Evolutionary conservation across 2,888 invertebrate species (phyloP).

Genomic region (Camponotus fellah): DNA sequence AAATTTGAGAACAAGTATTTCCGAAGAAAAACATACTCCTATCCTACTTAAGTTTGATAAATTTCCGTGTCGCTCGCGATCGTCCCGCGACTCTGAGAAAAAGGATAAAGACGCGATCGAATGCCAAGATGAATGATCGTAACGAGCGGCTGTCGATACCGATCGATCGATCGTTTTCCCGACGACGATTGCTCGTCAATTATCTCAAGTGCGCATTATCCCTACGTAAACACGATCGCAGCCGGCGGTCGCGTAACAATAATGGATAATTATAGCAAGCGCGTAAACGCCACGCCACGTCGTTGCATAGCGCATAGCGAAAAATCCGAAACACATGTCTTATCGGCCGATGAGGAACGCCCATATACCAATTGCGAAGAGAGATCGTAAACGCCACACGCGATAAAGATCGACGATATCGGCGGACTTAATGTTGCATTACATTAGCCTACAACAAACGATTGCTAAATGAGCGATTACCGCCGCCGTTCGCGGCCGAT

Average conservation of each 20-base stretch:
- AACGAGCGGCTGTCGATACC: not conserved
- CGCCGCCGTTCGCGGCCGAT: conserved; percentile 41
- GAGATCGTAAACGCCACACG: conserved; percentile 44
- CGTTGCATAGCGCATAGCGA: not conserved
- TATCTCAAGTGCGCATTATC: conserved; percentile 36
- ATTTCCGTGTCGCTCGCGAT: not conserved
- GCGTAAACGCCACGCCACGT: conserved; percentile 28
- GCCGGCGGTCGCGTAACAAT: conserved; percentile 36
- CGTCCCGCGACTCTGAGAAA: not conserved
- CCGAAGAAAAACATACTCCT: not conserved
- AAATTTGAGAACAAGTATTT: conserved; percentile 11
- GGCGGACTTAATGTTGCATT: conserved; percentile 41
- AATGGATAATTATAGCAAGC: conserved; percentile 36
- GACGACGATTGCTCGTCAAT: conserved; percentile 25
- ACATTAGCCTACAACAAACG: conserved; percentile 60
- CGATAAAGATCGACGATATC: conserved; percentile 51
- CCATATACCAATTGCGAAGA: conserved; percentile 28
- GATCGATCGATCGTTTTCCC: conserved; percentile 19
- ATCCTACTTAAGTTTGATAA: not conserved
- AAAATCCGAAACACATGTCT: conserved; percentile 46
- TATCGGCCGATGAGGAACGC: conserved; percentile 45
- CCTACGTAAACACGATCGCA: conserved; percentile 9
- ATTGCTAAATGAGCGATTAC: conserved; percentile 62
- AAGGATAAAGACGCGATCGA: not conserved
- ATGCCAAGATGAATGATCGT: conserved; percentile 9